A percentile compares a stretch with the other conserved stretches of the same genome.
These are phyloP conservation scores for Volucella zonaria DNA, from an alignment of 2,888 invertebrate species.

Conservation along the genomic window DNA sequence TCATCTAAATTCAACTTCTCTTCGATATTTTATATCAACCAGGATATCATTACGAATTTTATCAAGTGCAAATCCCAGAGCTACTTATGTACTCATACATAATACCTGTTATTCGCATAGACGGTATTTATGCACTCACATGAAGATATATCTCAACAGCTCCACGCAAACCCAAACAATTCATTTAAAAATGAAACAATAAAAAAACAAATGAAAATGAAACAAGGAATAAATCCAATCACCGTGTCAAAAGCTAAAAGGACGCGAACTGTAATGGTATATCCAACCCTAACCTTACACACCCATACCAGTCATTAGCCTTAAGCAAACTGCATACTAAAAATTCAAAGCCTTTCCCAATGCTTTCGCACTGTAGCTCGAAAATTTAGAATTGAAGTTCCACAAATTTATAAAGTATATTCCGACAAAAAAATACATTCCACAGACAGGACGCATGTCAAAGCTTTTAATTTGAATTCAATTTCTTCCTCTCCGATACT, in stretches of 20 bases:
- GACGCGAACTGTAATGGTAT: background rate
- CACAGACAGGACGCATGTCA: conserved; percentile 46
- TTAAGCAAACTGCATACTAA: conserved; percentile 1
- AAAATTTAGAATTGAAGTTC: conserved; percentile 4
- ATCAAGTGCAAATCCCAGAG: no score
- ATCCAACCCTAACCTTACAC: conserved; percentile 1
- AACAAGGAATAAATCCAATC: background rate
- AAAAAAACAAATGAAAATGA: background rate
- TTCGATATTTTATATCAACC: no score
- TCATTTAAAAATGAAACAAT: no score
- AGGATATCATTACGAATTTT: no score
- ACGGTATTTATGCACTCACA: no score
- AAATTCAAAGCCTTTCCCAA: conserved; percentile 8
- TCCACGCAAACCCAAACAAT: no score
- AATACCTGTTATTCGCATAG: no score
- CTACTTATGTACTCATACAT: no score
- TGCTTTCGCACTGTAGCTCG: background rate
- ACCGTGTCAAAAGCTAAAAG: background rate
- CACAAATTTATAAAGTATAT: conserved; percentile 7
- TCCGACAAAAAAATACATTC: conserved; percentile 14
- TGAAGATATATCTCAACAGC: no score
- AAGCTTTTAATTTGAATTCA: conserved; percentile 11
- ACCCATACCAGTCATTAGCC: conserved; percentile 13
- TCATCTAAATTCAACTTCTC: no score
- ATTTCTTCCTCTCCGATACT: conserved; percentile 6